Percentiles rank a stretch among this genome's conserved stretches.
phyloP scores from a whole-genome alignment of 2,888 invertebrate genomes.

The Seira sanloemensis region DNA sequence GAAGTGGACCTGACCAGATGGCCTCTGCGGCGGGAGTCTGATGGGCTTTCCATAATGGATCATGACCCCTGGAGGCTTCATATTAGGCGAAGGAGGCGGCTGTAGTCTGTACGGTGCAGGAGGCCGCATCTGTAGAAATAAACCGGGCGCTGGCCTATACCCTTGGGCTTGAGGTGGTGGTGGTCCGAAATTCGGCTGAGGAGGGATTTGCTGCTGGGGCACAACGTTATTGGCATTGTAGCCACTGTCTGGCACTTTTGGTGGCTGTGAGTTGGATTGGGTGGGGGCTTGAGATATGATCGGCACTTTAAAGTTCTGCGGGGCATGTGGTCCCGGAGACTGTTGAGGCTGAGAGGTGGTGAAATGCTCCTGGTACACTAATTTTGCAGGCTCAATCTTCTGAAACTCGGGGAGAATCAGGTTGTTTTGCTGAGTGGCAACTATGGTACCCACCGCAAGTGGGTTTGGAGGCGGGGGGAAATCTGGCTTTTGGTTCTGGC shows the following conservation, averaged over 20 bases:
- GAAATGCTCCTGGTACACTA: constrained; percentile 72
- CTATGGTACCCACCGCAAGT: constrained; percentile 39
- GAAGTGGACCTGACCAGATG: constrained; percentile 57
- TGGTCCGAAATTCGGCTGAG: constrained; percentile 42
- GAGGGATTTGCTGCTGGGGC: constrained; percentile 15
- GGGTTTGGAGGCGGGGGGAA: constrained; percentile 40
- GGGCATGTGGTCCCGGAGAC: constrained; percentile 21
- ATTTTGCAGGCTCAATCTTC: constrained; percentile 66
- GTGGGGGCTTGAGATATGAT: constrained; percentile 46
- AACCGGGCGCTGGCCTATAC: background rate
- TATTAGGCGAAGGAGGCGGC: constrained; percentile 35
- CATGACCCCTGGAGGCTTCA: constrained; percentile 48
- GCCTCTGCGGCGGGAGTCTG: constrained; percentile 52
- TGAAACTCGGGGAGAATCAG: constrained; percentile 42
- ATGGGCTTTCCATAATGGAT: constrained; percentile 49
- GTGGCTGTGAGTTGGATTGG: constrained; percentile 12
- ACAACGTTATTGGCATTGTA: constrained; percentile 11
- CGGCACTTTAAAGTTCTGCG: constrained; percentile 67
- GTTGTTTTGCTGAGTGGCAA: constrained; percentile 39
- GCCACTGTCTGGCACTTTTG: background rate
- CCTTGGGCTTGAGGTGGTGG: constrained; percentile 29
- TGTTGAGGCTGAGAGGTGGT: constrained; percentile 21
- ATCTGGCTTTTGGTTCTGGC: background rate
- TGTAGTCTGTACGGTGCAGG: constrained; percentile 44
- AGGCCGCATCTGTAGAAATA: constrained; percentile 55